phyloP scores from a whole-genome alignment of 2,113 vertebrate species.

The Muntiacus reevesi region DNA sequence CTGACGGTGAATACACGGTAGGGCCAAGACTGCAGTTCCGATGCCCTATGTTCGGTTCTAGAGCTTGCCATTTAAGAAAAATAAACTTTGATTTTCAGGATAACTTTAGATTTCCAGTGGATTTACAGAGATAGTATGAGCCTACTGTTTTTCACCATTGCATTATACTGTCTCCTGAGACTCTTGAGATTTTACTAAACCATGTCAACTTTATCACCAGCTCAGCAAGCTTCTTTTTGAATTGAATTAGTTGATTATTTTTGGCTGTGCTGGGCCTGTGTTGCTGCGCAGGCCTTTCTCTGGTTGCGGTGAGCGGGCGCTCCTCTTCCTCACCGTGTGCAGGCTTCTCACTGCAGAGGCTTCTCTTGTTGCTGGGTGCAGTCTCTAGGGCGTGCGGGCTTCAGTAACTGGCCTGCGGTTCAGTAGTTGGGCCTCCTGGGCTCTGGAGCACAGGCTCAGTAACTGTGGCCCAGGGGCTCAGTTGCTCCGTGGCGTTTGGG shows the following conservation, averaged over 20 bases:
- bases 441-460: not conserved
- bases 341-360: not conserved
- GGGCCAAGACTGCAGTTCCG: not conserved
- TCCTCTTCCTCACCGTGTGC: not conserved
- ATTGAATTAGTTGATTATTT: not conserved
- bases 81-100: not conserved
- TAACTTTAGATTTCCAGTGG: not conserved
- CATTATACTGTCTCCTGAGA: not conserved
- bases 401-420: not conserved
- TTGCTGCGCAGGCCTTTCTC: not conserved
- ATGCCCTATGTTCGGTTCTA: fast-evolving
- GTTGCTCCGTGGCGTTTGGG: fast-evolving
- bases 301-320: not conserved
- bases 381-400: not conserved
- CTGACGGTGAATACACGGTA: not conserved
- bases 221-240: not conserved
- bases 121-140: not conserved
- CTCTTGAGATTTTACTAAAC: not conserved
- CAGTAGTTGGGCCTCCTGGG: not conserved
- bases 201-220: not conserved
- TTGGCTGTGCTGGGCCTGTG: not conserved
- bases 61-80: not conserved
- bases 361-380: not conserved
- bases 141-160: not conserved
- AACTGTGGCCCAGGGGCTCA: not conserved